Percentiles rank a stretch among this genome's conserved stretches.
These are phyloP conservation scores for Lepeophtheirus salmonis DNA, from an alignment of 1,140 invertebrate genomes.

Conservation along the genomic window DNA sequence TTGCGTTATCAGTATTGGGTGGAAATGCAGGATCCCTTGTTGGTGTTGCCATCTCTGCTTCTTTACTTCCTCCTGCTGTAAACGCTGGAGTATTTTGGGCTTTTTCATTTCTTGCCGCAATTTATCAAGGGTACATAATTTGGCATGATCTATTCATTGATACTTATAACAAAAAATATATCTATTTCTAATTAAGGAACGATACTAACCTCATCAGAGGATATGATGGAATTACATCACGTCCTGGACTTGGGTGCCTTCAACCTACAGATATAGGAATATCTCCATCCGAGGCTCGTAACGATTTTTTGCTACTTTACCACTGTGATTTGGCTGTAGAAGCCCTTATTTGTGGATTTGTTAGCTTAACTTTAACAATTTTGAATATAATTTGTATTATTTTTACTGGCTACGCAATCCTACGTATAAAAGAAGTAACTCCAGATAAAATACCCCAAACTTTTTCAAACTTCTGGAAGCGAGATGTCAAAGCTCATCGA, in stretches of 20 bases:
- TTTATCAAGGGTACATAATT: slow-evolving; percentile 3
- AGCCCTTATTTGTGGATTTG: slow-evolving; percentile 51
- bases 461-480: slow-evolving; percentile 55
- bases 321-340: slow-evolving; percentile 50
- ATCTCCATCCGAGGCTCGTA: slow-evolving; percentile 14
- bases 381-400: slow-evolving; percentile 69
- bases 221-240: neutral
- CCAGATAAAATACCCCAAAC: slow-evolving; percentile 52
- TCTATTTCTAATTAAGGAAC: neutral
- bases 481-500: slow-evolving; percentile 48
- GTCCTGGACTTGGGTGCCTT: slow-evolving; percentile 22
- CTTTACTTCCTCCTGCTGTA: slow-evolving; percentile 61
- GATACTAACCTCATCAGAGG: neutral
- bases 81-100: slow-evolving; percentile 37
- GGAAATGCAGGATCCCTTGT: slow-evolving; percentile 64
- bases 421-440: slow-evolving; percentile 62
- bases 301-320: slow-evolving; percentile 37
- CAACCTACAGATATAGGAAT: slow-evolving; percentile 26
- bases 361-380: slow-evolving; percentile 55
- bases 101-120: neutral
- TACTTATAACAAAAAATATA: slow-evolving; percentile 25
- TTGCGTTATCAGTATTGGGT: slow-evolving; percentile 62
- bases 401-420: slow-evolving; percentile 30
- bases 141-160: neutral
- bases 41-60: slow-evolving; percentile 71